phyloP scores from a whole-genome alignment of 2,797 vertebrate species.

The Cyprinella venusta region DNA sequence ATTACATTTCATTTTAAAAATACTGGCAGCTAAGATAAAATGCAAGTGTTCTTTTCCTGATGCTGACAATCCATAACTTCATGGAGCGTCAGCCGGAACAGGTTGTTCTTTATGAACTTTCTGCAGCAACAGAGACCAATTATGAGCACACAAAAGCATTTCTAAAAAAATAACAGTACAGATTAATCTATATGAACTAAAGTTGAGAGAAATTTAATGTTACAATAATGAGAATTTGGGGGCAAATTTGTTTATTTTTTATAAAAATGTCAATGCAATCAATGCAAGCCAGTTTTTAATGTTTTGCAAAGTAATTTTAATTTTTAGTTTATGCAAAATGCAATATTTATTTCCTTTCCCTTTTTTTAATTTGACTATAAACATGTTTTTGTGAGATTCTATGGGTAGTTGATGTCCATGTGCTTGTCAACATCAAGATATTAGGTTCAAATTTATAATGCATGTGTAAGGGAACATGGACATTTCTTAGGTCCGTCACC shows the following conservation, averaged over 20 bases:
- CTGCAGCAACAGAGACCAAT: background rate
- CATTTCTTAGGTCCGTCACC: background rate
- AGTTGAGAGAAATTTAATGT: background rate
- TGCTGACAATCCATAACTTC: background rate
- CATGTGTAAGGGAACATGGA: background rate
- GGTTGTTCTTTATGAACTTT: constrained; percentile 23
- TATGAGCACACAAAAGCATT: background rate
- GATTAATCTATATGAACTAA: background rate
- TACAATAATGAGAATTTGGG: background rate
- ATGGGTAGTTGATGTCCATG: background rate
- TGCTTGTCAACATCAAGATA: background rate
- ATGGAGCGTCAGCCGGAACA: constrained; percentile 5
- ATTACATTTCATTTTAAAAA: background rate
- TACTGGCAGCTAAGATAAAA: constrained; percentile 4
- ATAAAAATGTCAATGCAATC: background rate
- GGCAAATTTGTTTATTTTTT: background rate
- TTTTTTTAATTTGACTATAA: background rate
- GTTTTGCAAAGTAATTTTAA: background rate
- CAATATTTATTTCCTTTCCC: background rate
- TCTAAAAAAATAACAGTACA: background rate
- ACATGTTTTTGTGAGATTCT: background rate
- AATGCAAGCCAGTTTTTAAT: background rate
- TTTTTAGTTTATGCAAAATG: background rate
- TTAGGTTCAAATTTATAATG: background rate
- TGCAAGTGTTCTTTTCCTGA: background rate